A percentile compares a stretch with the other conserved stretches of the same genome.
These are phyloP conservation scores for Morone chrysops DNA, from an alignment of 2,113 vertebrate species.

Conservation along the genomic window DNA sequence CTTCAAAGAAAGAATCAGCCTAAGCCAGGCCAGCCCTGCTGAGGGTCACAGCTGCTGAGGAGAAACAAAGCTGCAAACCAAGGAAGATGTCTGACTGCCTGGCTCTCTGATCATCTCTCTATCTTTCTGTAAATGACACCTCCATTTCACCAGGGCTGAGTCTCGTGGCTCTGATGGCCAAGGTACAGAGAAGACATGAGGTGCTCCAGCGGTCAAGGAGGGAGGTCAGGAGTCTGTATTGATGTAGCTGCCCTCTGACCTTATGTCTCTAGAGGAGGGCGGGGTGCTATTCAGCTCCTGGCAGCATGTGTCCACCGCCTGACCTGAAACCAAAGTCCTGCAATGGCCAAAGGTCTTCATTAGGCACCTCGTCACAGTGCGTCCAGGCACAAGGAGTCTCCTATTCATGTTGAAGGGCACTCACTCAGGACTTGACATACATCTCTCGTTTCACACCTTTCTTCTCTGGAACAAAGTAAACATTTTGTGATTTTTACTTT, in stretches of 20 bases:
- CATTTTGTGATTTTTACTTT: conserved; percentile 29
- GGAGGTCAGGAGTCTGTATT: conserved; percentile 70
- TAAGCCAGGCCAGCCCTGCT: conserved; percentile 50
- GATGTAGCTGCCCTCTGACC: conserved; percentile 75
- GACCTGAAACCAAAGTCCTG: conserved; percentile 74
- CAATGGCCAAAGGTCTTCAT: conserved; percentile 64
- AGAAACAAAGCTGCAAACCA: conserved; percentile 53
- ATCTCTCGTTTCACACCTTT: conserved; percentile 33
- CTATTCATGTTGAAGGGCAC: conserved; percentile 9
- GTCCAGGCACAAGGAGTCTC: conserved; percentile 39
- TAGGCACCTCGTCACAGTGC: conserved; percentile 27
- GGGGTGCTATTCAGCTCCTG: conserved; percentile 76
- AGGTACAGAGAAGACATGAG: conserved; percentile 53
- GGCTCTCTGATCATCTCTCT: conserved; percentile 40
- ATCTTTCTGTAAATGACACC: conserved; percentile 55
- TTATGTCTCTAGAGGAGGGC: conserved; percentile 65
- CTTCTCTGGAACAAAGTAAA: conserved; percentile 44
- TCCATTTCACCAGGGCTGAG: conserved; percentile 20
- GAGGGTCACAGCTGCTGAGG: conserved; percentile 69
- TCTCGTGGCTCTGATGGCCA: conserved; percentile 40
- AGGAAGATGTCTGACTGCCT: not conserved
- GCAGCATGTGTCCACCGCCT: conserved; percentile 75
- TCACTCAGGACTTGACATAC: conserved; percentile 33
- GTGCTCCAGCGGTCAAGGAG: conserved; percentile 69
- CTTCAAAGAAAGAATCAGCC: conserved; percentile 74